Evolutionary conservation across 2,113 vertebrate genomes (phyloP), one percentile per base, ranked within the genome.

Genomic region (Halcyon malimbica): DNA sequence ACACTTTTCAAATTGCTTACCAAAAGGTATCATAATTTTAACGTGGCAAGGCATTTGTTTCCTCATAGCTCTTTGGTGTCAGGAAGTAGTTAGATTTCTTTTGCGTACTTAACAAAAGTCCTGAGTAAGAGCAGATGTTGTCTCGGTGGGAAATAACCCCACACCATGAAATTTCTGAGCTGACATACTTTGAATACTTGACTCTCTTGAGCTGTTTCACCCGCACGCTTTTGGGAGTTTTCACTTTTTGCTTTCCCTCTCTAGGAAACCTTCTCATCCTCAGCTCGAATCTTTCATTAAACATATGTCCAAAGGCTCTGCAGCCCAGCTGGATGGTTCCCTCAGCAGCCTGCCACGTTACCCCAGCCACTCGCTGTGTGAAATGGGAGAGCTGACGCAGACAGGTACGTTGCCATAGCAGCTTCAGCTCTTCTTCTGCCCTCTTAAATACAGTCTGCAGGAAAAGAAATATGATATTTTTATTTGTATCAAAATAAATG

Each of bases 301-400:
- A 80, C 99, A 99, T 94, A 99, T 99, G 99, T 95, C 96, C 23
- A 98, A 97, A 83, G 99, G 98, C 39, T 95, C 98, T 7, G 98
- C 96, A 85, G 98, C 98, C 69, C 98, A 98, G 87, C 99, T 99
- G 97, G 99, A 99, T 90, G 98, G 99, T 28, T 97, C 98, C 37
- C 96, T 99, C 42, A 98, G 97, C 81, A 98, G 98, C 35, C 96
- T 99, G 85, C 98, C 99, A 70, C 99, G 99, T n/a, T 98, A 99
- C 89, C 99, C 99, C 41, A 99, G 98, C 67, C 99, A 99, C 90
- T 98, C 97, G 13, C 54, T 97, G 59, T 99, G 99, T 54, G 99
- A 99, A 96, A 99, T 99, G 98, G 99, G 99, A 60, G 99, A 99
- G 76, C 99, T 99, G 64, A 99, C 99, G 0, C 99, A 99, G 98